These are phyloP conservation scores for Lamellibrachia luymesi DNA, from an alignment of 1,140 invertebrate species.

Conservation along the genomic window DNA sequence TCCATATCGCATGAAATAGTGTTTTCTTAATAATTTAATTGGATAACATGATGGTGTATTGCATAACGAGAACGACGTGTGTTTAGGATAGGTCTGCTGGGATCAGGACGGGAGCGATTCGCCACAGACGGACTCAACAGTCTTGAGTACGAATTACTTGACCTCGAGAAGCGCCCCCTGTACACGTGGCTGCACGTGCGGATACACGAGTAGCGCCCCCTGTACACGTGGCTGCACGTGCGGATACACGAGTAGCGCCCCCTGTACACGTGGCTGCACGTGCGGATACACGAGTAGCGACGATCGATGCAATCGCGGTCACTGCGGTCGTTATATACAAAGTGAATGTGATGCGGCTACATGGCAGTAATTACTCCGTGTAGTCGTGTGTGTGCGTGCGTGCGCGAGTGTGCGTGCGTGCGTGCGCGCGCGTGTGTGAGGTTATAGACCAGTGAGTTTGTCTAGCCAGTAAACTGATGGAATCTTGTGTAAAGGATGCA, in stretches of 20 bases:
- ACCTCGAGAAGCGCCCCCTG: slow-evolving; percentile 65
- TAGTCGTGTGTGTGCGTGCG: background rate
- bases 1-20: too few species aligned
- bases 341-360: background rate
- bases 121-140: slow-evolving; percentile 82
- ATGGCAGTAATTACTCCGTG: background rate
- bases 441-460: too few species aligned
- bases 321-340: background rate
- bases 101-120: slow-evolving; percentile 77
- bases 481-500: too few species aligned
- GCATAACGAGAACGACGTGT: background rate
- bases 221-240: slow-evolving; percentile 59
- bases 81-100: slow-evolving; percentile 72
- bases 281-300: slow-evolving; percentile 18
- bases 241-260: slow-evolving; percentile 59
- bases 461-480: too few species aligned
- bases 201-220: background rate
- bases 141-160: slow-evolving; percentile 76
- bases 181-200: slow-evolving; percentile 59
- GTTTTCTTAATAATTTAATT: too few species aligned
- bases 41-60: background rate
- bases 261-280: slow-evolving; percentile 59
- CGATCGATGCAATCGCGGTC: background rate
- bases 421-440: background rate
- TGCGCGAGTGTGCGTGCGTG: too few species aligned